phyloP scores from a whole-genome alignment of 2,113 vertebrate genomes.

The Thermophis baileyi region DNA sequence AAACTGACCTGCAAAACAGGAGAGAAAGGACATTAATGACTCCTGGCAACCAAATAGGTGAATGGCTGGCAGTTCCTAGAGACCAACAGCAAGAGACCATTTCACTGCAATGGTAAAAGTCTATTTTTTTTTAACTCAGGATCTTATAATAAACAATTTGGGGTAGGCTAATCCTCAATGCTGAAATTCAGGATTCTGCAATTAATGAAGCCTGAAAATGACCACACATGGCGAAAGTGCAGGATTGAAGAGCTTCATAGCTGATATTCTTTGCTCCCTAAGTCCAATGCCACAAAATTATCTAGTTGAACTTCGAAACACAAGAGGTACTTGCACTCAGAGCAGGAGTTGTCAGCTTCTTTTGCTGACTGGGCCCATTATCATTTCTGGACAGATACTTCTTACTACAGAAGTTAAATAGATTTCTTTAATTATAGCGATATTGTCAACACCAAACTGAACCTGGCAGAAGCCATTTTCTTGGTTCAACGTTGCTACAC shows the following conservation, averaged over 20 bases:
- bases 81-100: not conserved
- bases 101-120: not conserved
- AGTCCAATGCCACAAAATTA: not conserved
- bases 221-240: not conserved
- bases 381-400: not conserved
- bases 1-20: slow-evolving; percentile 14
- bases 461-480: no score
- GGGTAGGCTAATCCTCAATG: not conserved
- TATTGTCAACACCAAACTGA: no score
- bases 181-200: not conserved
- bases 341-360: not conserved
- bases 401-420: not conserved
- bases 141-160: not conserved
- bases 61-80: slow-evolving; percentile 15
- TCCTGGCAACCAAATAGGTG: not conserved
- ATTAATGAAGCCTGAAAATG: not conserved
- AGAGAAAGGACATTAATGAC: not conserved
- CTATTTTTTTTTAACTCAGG: not conserved
- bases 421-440: not conserved
- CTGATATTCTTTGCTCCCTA: not conserved
- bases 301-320: not conserved
- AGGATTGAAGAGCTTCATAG: not conserved
- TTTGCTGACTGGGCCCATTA: not conserved
- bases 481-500: no score
- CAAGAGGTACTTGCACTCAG: not conserved